Conservation (phyloP, 2,888 invertebrate genomes). For the Netelia virgata region DNA sequence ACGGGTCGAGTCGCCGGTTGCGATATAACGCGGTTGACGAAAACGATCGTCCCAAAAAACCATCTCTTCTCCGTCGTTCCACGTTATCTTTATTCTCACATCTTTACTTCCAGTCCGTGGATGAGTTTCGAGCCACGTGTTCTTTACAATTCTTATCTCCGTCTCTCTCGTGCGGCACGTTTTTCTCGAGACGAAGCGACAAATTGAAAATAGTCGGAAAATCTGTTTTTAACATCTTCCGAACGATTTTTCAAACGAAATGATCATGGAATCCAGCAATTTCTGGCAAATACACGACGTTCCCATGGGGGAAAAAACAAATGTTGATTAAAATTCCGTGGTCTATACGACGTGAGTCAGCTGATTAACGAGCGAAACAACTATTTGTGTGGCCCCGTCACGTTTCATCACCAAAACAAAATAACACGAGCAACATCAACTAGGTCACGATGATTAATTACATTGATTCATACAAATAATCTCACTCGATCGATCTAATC, state of each 20-base stretch:
- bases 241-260: too few relatives aligned
- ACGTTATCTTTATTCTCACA: neutral
- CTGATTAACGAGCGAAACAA: neutral
- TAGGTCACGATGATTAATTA: neutral
- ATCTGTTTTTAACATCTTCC: too few relatives aligned
- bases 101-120: neutral
- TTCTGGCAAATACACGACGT: constrained; percentile 4
- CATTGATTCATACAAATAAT: too few relatives aligned
- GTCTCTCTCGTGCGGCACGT: neutral
- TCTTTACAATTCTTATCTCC: neutral
- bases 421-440: neutral
- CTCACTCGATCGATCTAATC: too few relatives aligned
- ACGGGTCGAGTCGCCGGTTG: neutral
- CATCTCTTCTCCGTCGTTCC: neutral
- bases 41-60: neutral
- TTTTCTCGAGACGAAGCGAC: neutral
- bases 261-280: neutral
- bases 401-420: neutral
- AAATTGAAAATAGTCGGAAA: too few relatives aligned
- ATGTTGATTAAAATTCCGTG: neutral
- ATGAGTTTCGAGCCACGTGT: neutral
- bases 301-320: too few relatives aligned
- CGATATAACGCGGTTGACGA: neutral
- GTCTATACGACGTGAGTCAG: neutral
- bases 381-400: neutral